A percentile compares a stretch with the other conserved stretches of the same genome.
These are phyloP conservation scores for Acrocephalus kingi DNA, from an alignment of 2,113 vertebrate genomes.

Conservation along the genomic window DNA sequence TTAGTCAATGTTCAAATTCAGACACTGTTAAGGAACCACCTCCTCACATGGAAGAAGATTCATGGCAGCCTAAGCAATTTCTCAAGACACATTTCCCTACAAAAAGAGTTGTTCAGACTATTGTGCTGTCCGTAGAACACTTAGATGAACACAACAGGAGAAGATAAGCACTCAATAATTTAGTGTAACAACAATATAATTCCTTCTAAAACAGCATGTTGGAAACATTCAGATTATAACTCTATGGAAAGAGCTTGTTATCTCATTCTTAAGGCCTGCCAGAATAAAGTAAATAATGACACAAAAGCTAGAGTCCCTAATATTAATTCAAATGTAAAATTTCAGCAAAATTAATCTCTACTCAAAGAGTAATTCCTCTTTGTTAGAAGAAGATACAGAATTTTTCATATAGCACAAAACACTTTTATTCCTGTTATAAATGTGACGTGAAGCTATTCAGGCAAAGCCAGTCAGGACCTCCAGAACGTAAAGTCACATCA, in stretches of 20 bases:
- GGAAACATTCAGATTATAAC: conserved; percentile 38
- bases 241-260: not conserved
- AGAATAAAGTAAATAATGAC: conserved; percentile 26
- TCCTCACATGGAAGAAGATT: not conserved
- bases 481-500: not conserved
- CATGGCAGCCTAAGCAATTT: not conserved
- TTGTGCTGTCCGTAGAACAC: not conserved
- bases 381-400: not conserved
- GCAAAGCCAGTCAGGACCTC: not conserved
- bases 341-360: conserved; percentile 5
- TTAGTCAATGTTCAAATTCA: not conserved
- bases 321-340: conserved; percentile 30
- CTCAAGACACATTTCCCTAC: not conserved
- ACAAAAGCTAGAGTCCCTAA: conserved; percentile 6
- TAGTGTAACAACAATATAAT: conserved; percentile 17
- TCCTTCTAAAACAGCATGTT: not conserved
- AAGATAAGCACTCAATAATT: conserved; percentile 28
- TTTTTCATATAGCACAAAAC: not conserved
- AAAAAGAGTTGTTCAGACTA: not conserved
- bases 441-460: not conserved
- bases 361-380: not conserved
- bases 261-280: not conserved
- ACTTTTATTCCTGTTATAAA: not conserved
- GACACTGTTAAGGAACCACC: not conserved
- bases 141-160: not conserved